These are phyloP conservation scores for Anneissia japonica DNA, from an alignment of 35 echinoderm and acorn worm genomes.

Conservation along the genomic window DNA sequence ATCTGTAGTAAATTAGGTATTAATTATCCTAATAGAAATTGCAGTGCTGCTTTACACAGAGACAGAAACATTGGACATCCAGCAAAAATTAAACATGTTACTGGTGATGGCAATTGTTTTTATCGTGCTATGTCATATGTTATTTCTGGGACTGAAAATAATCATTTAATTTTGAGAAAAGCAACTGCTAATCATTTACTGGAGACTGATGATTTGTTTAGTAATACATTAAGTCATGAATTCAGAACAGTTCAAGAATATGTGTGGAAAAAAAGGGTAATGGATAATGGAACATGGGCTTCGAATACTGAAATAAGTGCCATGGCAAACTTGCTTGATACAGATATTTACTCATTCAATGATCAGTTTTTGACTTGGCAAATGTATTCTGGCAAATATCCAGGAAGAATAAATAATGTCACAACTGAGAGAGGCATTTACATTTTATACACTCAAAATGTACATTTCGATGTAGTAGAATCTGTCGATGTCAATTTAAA, in stretches of 20 bases:
- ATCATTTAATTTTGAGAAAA: constrained; percentile 8
- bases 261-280: constrained; percentile 3
- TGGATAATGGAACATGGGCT: constrained; percentile 19
- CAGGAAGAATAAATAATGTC: neutral
- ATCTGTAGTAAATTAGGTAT: neutral
- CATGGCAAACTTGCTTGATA: constrained; percentile 23
- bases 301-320: constrained; percentile 16
- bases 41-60: neutral
- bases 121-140: constrained; percentile 29
- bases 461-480: neutral
- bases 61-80: neutral
- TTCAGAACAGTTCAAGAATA: neutral
- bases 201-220: neutral
- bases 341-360: constrained; percentile 30
- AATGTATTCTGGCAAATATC: neutral
- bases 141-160: constrained; percentile 34
- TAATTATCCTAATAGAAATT: neutral
- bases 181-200: constrained; percentile 28
- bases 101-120: constrained; percentile 42
- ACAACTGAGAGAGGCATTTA: neutral
- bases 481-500: neutral
- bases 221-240: neutral
- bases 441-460: neutral
- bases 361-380: neutral
- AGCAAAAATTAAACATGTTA: neutral